Evolutionary conservation across 2,113 vertebrate species (phyloP).

Genomic region (Otus sunia): DNA sequence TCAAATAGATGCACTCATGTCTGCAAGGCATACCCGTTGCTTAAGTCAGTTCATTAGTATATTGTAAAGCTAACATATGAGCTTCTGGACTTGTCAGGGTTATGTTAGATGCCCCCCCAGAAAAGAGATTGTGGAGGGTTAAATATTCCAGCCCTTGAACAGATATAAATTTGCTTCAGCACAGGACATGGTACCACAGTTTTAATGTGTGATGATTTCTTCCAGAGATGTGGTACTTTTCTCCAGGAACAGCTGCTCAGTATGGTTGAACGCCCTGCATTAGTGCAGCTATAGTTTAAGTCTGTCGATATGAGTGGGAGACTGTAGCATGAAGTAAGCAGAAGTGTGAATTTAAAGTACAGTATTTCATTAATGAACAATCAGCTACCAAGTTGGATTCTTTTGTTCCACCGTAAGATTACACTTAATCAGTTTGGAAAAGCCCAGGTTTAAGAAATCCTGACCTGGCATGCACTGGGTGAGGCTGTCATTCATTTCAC

Average conservation of each 20-base stretch:
- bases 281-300: not conserved
- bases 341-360: not conserved
- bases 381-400: not conserved
- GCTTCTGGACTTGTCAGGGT: not conserved
- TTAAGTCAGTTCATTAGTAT: not conserved
- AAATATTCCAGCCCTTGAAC: not conserved
- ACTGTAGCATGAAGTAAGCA: not conserved
- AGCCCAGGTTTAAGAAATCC: not conserved
- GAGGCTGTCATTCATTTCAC: not conserved
- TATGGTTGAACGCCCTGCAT: too few relatives aligned
- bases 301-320: not conserved
- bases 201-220: not conserved
- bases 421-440: not conserved
- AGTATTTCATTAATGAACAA: not conserved
- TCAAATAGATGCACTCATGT: not conserved
- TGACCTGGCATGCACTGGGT: not conserved
- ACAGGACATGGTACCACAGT: not conserved
- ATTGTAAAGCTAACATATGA: not conserved
- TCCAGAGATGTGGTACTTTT: not conserved
- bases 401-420: not conserved
- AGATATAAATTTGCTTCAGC: not conserved
- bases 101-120: not conserved
- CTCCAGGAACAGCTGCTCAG: not conserved
- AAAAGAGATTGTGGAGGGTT: not conserved
- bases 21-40: not conserved